Evolutionary conservation across 1,140 invertebrate species (phyloP).

Genomic region (Lasioglossum baleicum): DNA sequence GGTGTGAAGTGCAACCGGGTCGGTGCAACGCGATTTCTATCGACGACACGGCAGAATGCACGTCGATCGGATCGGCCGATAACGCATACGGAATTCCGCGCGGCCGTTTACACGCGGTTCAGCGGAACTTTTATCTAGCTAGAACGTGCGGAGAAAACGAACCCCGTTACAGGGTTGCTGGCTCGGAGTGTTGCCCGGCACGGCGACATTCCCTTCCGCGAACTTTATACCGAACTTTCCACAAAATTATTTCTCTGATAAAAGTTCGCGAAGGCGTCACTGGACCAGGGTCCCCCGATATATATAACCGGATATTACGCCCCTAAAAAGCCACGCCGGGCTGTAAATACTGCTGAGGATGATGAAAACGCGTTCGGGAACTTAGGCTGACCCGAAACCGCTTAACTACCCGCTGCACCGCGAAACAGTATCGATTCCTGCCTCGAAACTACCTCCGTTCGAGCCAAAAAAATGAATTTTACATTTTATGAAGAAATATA

Average conservation of each 20-base stretch:
- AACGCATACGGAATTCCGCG: conserved; percentile 46
- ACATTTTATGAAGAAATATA: too few species aligned
- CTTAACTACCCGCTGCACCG: not conserved
- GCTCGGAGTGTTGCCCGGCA: conserved; percentile 34
- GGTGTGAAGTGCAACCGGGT: conserved; percentile 9
- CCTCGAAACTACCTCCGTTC: not conserved
- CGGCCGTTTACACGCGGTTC: conserved; percentile 54
- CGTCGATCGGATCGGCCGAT: conserved; percentile 35
- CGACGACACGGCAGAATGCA: conserved; percentile 36
- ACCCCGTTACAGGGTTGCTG: conserved; percentile 8
- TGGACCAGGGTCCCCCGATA: conserved; percentile 55
- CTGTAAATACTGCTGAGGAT: conserved; percentile 26
- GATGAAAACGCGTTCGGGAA: conserved; percentile 16
- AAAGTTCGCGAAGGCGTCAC: conserved; percentile 56
- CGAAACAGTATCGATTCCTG: not conserved
- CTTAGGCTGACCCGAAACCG: not conserved
- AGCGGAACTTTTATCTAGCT: conserved; percentile 49
- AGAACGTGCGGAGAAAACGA: conserved; percentile 44
- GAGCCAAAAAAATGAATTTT: too few species aligned
- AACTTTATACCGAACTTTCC: conserved; percentile 57
- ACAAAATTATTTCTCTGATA: conserved; percentile 65
- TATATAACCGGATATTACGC: conserved; percentile 62
- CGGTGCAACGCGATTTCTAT: conserved; percentile 41
- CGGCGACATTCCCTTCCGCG: not conserved
- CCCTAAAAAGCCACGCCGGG: conserved; percentile 33